Evolutionary conservation across 2,113 vertebrate genomes (phyloP), one percentile per base, ranked within the genome.

Genomic region (Oncorhynchus clarkii): DNA sequence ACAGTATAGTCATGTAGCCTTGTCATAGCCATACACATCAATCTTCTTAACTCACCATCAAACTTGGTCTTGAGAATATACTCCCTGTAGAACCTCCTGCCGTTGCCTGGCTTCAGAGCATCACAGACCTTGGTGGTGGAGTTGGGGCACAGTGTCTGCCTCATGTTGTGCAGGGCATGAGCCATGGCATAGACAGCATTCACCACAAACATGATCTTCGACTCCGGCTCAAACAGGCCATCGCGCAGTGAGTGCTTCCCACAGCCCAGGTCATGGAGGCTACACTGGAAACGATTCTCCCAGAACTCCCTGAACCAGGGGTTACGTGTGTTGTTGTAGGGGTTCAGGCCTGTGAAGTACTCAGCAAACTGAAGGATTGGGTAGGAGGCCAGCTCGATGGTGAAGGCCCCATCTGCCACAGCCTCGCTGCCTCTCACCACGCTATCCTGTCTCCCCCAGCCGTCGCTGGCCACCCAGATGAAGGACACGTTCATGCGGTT

Each of bases 251-350:
- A 96, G 71, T 96, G 92, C 45, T 89, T 82, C 1, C 95, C 95
- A 0, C 97, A 99, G 81, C 95, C 94, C 48, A 92, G 92, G 0
- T 89, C 94, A 7, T 95, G 94, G 71, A 99, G 94, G 84, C 92
- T 95, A 83, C 98, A 99, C 75, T 86, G 93, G 77, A 99, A 99
- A 80, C 95, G 96, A 86, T 98, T 97, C 80, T 99, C 97, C 98
- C 98, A 99, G 81, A 96, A 99, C 85, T 99, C 98, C 3, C 93
- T 89, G 84, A 99, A 99, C 97, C 97, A 99, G 14, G 97, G 97
- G 75, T 99, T 99, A 71, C 97, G 91, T 65, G 94, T 96, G 89
- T 99, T 99, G 70, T 97, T 96, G 89, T 96, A 95, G 0, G 97
- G 97, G 59, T 95, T 89, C 76, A 99, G 92, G 79, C 86, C 86